Percentiles rank a stretch among this genome's conserved stretches.
phyloP scores from a whole-genome alignment of 2,113 vertebrate species.

The Megaceryle torquata region DNA sequence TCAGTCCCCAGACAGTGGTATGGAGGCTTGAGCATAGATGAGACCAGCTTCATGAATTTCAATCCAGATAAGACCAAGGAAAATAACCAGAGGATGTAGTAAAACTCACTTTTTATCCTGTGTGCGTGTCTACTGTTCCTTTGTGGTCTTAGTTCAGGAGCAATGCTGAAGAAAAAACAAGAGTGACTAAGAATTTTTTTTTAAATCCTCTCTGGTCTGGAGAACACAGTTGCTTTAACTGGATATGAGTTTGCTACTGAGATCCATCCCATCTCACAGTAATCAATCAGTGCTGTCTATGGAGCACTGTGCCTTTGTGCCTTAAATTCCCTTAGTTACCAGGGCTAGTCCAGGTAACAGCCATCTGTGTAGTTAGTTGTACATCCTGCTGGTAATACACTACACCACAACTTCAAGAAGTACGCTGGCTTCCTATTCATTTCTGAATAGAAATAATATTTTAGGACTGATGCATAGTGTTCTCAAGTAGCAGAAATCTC shows the following conservation, averaged over 20 bases:
- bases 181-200: background rate
- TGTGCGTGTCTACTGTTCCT: background rate
- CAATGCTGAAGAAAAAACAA: background rate
- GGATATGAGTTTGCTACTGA: background rate
- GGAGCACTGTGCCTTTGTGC: background rate
- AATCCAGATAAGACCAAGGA: background rate
- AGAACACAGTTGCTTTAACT: background rate
- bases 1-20: background rate
- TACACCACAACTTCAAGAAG: background rate
- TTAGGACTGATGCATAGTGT: background rate
- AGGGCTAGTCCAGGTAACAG: background rate
- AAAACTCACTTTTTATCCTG: background rate
- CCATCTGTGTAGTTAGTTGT: background rate
- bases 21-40: background rate
- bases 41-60: background rate
- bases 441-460: background rate
- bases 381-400: background rate
- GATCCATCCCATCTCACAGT: background rate
- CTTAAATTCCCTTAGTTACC: background rate
- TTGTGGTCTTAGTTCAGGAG: background rate
- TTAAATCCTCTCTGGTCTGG: background rate
- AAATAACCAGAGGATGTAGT: background rate
- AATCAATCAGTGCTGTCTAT: fast-evolving
- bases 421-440: background rate
- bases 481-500: background rate